These are phyloP conservation scores for Euwallacea fornicatus DNA, from an alignment of 1,140 invertebrate genomes.

Conservation along the genomic window DNA sequence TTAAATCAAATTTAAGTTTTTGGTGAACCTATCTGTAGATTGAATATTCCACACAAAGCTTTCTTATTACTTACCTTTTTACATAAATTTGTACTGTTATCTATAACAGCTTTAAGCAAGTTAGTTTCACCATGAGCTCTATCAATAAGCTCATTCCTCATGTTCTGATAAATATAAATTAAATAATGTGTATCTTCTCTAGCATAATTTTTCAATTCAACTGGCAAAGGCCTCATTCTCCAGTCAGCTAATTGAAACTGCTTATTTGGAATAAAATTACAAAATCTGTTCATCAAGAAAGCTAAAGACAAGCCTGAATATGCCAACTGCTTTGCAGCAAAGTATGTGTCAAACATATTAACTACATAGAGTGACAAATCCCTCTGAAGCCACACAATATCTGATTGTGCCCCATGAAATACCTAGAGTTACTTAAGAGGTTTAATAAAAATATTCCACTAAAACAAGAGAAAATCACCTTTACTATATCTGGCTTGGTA, in stretches of 20 bases:
- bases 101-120: constrained; percentile 69
- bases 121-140: constrained; percentile 69
- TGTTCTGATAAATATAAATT: constrained; percentile 85
- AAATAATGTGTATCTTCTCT: constrained; percentile 95
- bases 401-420: constrained; percentile 89
- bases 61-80: constrained; percentile 54
- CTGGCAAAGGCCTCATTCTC: constrained; percentile 89
- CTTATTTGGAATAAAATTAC: constrained; percentile 81
- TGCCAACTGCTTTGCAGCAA: constrained; percentile 78
- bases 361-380: constrained; percentile 95
- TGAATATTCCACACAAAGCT: background rate
- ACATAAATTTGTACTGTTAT: constrained; percentile 74
- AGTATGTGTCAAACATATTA: constrained; percentile 96
- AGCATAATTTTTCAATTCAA: constrained; percentile 85
- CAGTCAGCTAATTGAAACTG: constrained; percentile 94
- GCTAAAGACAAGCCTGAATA: constrained; percentile 75
- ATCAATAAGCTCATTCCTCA: constrained; percentile 78
- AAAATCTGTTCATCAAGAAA: constrained; percentile 79
- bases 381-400: constrained; percentile 93
- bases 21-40: no score
- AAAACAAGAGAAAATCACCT: constrained; percentile 61
- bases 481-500: constrained; percentile 87
- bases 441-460: background rate
- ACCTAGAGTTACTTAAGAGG: constrained; percentile 57
- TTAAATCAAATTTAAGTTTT: no score